These are phyloP conservation scores for Drosophila busckii DNA, from an alignment of 1,140 invertebrate species.

Conservation along the genomic window DNA sequence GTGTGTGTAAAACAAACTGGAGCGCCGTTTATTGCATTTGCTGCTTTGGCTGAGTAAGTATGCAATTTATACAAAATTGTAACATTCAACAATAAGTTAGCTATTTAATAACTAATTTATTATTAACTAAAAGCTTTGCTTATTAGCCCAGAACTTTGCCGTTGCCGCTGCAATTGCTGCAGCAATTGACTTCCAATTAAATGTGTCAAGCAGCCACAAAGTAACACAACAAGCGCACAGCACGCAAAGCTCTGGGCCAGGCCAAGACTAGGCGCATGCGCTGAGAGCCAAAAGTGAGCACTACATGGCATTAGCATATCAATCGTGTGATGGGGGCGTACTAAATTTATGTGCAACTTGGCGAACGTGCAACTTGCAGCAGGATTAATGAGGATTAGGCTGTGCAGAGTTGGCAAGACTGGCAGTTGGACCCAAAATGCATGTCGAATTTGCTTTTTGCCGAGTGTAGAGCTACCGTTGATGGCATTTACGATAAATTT, in stretches of 20 bases:
- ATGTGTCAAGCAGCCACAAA: conserved; percentile 55
- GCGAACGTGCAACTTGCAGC: conserved; percentile 21
- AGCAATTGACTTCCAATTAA: conserved; percentile 71
- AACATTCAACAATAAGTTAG: too few species aligned
- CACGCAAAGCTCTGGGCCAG: conserved; percentile 15
- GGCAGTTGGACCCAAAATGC: conserved; percentile 10
- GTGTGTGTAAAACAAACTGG: conserved; percentile 20
- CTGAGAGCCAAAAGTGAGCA: conserved; percentile 4
- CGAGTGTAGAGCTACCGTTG: conserved; percentile 39
- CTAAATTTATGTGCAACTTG: conserved; percentile 57
- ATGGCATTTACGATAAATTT: conserved; percentile 78
- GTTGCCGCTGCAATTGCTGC: conserved; percentile 36
- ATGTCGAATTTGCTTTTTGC: conserved; percentile 17
- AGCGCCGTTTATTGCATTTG: conserved; percentile 51
- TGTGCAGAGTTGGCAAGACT: conserved; percentile 26
- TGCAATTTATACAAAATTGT: too few species aligned
- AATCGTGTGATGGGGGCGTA: conserved; percentile 15
- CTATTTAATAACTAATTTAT: too few species aligned
- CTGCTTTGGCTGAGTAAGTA: too few species aligned
- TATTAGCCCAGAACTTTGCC: too few species aligned
- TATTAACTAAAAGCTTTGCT: too few species aligned
- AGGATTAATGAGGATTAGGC: conserved; percentile 70
- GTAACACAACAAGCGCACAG: conserved; percentile 11
- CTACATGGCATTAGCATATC: conserved; percentile 71
- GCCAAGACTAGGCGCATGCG: conserved; percentile 32